A percentile compares a stretch with the other conserved stretches of the same genome.
Conservation (phyloP, 1,140 invertebrate species). For the Drosophila ironensis region DNA sequence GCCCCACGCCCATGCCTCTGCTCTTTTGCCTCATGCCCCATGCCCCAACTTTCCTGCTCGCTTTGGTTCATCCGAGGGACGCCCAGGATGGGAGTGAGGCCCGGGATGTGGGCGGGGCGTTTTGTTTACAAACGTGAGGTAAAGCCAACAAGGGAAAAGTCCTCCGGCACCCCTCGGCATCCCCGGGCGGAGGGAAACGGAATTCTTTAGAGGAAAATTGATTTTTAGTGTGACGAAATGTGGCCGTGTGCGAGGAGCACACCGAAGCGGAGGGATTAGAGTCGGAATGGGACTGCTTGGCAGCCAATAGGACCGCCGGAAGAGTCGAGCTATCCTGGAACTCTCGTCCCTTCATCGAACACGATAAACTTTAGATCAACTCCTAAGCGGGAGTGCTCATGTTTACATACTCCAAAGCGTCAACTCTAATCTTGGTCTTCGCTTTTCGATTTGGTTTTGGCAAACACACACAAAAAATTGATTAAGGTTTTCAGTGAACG, state of each 20-base stretch:
- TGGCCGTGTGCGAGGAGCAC: conserved; percentile 32
- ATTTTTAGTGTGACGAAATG: conserved; percentile 68
- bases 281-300: too few species aligned
- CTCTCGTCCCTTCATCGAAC: too few species aligned
- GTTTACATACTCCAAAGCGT: too few species aligned
- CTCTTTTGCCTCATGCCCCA: neutral
- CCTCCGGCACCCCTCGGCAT: neutral
- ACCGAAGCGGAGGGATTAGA: neutral
- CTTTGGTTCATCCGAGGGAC: conserved; percentile 14
- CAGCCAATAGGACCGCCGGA: too few species aligned
- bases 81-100: conserved; percentile 13
- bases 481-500: too few species aligned
- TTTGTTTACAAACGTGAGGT: conserved; percentile 73
- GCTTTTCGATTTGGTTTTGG: too few species aligned
- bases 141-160: conserved; percentile 52
- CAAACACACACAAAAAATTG: too few species aligned
- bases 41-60: neutral
- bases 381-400: too few species aligned
- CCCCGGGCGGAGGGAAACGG: neutral
- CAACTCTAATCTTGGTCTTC: too few species aligned
- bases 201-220: conserved; percentile 66
- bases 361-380: too few species aligned
- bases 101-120: conserved; percentile 31
- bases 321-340: too few species aligned
- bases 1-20: neutral